These are phyloP conservation scores for Alviniconcha marisindica DNA, from an alignment of 1,140 invertebrate genomes.

Conservation along the genomic window DNA sequence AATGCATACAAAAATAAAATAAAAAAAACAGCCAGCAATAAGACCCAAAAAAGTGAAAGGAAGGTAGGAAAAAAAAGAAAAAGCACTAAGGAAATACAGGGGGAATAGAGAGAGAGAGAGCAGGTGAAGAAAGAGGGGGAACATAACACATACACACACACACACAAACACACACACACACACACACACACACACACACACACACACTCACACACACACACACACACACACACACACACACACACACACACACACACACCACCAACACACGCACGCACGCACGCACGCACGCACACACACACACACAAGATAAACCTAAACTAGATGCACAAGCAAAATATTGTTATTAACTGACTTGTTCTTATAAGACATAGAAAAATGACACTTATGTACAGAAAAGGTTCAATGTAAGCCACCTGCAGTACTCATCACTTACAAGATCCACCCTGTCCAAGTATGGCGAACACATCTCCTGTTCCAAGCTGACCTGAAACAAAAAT, in stretches of 20 bases:
- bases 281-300: not conserved
- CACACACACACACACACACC: not conserved
- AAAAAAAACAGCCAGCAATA: not conserved
- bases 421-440: constrained; percentile 53
- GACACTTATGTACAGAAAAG: no score
- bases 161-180: not conserved
- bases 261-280: not conserved
- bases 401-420: no score
- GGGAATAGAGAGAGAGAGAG: not conserved
- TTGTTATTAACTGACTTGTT: not conserved
- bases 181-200: not conserved
- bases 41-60: not conserved
- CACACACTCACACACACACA: no score
- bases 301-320: not conserved
- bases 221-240: no score
- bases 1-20: no score
- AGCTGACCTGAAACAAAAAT: constrained; percentile 35
- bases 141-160: not conserved
- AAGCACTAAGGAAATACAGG: not conserved
- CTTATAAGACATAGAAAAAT: not conserved
- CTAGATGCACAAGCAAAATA: not conserved
- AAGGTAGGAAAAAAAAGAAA: not conserved
- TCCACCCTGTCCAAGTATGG: constrained; percentile 59
- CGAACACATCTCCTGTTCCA: constrained; percentile 63
- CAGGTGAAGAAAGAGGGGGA: no score